Evolutionary conservation across 2,797 vertebrate genomes (phyloP).

Genomic region (Arrhamphus sclerolepis): DNA sequence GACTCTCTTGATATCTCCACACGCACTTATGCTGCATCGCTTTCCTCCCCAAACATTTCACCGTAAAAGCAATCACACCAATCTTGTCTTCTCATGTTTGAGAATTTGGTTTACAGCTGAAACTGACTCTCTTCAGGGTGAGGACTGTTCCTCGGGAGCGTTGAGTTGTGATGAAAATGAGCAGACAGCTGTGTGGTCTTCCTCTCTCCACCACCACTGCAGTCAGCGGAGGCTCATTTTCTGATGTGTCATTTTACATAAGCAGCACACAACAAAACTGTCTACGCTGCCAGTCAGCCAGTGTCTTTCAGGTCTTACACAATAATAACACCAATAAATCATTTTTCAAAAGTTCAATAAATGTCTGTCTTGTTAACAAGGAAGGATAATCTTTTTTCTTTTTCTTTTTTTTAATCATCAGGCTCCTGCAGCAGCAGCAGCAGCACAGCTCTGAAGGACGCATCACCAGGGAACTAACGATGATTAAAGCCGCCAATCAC

Average conservation of each 20-base stretch:
- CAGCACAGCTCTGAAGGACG: slow-evolving; percentile 46
- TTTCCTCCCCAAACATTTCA: slow-evolving; percentile 48
- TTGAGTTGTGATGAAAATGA: slow-evolving; percentile 55
- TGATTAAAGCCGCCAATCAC: slow-evolving; percentile 77
- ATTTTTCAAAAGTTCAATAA: slow-evolving; percentile 39
- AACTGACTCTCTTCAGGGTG: slow-evolving; percentile 58
- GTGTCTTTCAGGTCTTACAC: background rate
- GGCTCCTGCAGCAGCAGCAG: slow-evolving; percentile 12
- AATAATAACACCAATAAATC: slow-evolving; percentile 23
- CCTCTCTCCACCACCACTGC: slow-evolving; percentile 29
- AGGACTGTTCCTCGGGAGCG: slow-evolving; percentile 38
- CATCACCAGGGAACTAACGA: slow-evolving; percentile 57
- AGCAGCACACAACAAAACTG: slow-evolving; percentile 10
- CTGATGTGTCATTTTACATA: slow-evolving; percentile 49
- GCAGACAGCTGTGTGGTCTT: slow-evolving; percentile 42
- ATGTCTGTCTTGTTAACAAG: slow-evolving; percentile 46
- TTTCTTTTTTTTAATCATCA: slow-evolving; percentile 29
- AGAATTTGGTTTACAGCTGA: slow-evolving; percentile 67
- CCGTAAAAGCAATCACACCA: slow-evolving; percentile 56
- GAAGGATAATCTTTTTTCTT: slow-evolving; percentile 39
- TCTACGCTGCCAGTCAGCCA: slow-evolving; percentile 9
- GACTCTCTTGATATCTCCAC: slow-evolving; percentile 59
- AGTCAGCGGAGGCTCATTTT: slow-evolving; percentile 44
- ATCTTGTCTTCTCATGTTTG: slow-evolving; percentile 71
- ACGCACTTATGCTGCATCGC: slow-evolving; percentile 28